A percentile compares a stretch with the other conserved stretches of the same genome.
Conservation (phyloP, 2,113 vertebrate genomes). For the Chaetops frenatus region DNA sequence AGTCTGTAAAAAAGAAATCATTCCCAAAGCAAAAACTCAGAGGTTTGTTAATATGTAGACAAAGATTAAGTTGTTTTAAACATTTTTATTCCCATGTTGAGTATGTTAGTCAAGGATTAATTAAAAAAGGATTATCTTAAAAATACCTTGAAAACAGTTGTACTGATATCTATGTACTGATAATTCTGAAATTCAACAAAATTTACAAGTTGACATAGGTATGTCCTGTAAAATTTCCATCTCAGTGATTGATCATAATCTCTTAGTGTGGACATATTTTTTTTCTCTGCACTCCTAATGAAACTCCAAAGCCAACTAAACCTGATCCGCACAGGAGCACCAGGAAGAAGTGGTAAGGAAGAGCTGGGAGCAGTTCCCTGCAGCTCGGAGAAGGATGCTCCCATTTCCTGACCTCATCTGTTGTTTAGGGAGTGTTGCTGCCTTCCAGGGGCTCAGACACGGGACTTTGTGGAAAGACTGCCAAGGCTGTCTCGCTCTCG, state of each 20-base stretch:
- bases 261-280: background rate
- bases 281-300: background rate
- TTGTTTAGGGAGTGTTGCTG: background rate
- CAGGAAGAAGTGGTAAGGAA: background rate
- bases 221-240: background rate
- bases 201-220: background rate
- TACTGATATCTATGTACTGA: background rate
- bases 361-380: background rate
- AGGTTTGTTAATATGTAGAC: background rate
- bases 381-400: background rate
- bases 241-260: background rate
- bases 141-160: background rate
- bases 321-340: background rate
- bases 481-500: fast-evolving
- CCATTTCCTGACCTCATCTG: background rate
- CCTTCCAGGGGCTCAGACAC: background rate
- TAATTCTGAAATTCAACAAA: background rate
- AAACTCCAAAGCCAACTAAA: background rate
- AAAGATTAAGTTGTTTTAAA: background rate
- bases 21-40: background rate
- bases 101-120: background rate
- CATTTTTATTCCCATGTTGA: background rate
- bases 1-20: background rate
- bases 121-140: background rate
- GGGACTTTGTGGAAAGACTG: background rate